Base-by-base conservation (phyloP, 2,888 invertebrate genomes). In the Cistogaster globosa region DNA sequence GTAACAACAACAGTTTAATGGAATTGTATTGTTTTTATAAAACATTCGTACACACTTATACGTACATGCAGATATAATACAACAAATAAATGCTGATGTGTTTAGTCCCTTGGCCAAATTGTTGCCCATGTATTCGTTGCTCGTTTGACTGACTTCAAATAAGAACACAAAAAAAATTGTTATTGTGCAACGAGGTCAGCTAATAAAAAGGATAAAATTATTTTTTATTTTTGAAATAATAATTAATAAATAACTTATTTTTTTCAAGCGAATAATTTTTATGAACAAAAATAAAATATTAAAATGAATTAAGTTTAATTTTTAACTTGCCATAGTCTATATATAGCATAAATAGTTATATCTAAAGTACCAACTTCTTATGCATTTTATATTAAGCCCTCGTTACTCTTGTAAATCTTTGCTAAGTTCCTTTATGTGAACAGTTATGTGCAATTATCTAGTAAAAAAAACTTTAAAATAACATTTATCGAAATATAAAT, bases 41-140 rank as follows among this genome's bases (percentile, higher is more conserved):
- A 11, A 65, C 32, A 48, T 20, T 22, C 60, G 14, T 14, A 57
- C 18, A 53, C 12, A 62, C 18, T 26, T 8, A 65, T 11, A 14
- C 22, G 12, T 7, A 55, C 22, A 55, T 6, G 14, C 38, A 7
- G 18, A 9, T 48, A 36, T 22, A 32, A 58, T 22, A 16, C 36
- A 48, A 58, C 36, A 79, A 79, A 62, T 72, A 72, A 72, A 69
- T 68, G 60, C 68, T 79, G 68, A 74, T 78, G 78, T 68, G 68
- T 72, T 74, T 60, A 62, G 55, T 65, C 22, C 32, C 65, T 71
- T 51, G 58, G 60, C 42, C 67, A 63, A 77, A 78, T 72, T 78
- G 67, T 77, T 83, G 22, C 62, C 16, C 22, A 38, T 65, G n/a
- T 32, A 58, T 8, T 58, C 1, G 65, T 58, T 76, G 32, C 38